A percentile compares a stretch with the other conserved stretches of the same genome.
Conservation (phyloP, 2,888 invertebrate species). For the Dryobotodes eremita region DNA sequence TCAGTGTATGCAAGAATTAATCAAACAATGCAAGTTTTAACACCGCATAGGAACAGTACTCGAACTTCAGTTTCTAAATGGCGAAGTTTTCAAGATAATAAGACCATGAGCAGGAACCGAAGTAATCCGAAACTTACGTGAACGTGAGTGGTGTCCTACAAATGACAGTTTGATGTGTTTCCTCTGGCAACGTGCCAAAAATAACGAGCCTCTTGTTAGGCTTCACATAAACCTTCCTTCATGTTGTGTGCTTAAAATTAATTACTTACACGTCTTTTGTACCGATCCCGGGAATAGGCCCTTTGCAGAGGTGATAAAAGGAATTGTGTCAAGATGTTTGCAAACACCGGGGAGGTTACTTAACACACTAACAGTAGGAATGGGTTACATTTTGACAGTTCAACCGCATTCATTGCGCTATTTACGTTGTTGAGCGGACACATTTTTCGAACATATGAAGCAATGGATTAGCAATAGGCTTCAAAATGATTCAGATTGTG, state of each 20-base stretch:
- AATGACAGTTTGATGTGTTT: conserved; percentile 68
- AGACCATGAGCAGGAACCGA: conserved; percentile 43
- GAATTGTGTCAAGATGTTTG: conserved; percentile 45
- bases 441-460: no score
- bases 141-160: conserved; percentile 59
- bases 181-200: conserved; percentile 66
- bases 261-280: conserved; percentile 54
- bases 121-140: conserved; percentile 63
- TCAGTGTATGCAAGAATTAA: conserved; percentile 13
- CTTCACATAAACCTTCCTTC: conserved; percentile 60
- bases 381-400: no score
- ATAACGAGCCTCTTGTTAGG: conserved; percentile 60
- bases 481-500: no score
- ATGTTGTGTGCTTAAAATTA: conserved; percentile 51
- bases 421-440: no score
- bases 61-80: conserved; percentile 37
- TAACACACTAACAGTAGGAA: no score
- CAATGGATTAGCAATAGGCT: no score
- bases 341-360: no score
- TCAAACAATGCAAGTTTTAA: conserved; percentile 19
- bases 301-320: conserved; percentile 33
- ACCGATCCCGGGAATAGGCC: conserved; percentile 1
- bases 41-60: neutral
- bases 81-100: conserved; percentile 59
- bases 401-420: no score